phyloP scores from a whole-genome alignment of 2,797 vertebrate species.

The Ciconia nigra region DNA sequence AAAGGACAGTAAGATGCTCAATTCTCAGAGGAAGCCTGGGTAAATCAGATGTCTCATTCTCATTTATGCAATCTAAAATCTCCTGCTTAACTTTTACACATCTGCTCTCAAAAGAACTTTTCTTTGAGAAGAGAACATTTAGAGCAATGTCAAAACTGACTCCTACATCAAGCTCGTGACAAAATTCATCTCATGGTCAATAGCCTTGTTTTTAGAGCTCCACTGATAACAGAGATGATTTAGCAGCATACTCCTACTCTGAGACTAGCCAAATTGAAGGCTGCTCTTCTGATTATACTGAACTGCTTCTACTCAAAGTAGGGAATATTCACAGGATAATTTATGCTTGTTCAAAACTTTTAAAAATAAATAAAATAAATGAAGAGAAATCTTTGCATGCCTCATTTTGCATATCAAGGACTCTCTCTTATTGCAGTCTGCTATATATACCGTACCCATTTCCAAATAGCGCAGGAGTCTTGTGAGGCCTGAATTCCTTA shows the following conservation, averaged over 20 bases:
- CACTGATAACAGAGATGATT: constrained; percentile 57
- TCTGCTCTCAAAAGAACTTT: constrained; percentile 52
- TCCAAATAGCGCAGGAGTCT: not conserved
- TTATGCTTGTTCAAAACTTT: constrained; percentile 21
- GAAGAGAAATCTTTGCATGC: constrained; percentile 2
- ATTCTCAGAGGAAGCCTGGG: constrained; percentile 4
- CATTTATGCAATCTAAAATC: constrained; percentile 47
- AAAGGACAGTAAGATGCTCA: constrained; percentile 15
- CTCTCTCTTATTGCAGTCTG: not conserved
- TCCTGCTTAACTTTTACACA: constrained; percentile 34
- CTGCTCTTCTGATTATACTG: not conserved
- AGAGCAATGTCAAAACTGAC: constrained; percentile 63
- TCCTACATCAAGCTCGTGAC: constrained; percentile 61
- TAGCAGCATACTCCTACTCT: constrained; percentile 31
- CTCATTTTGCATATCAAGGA: constrained; percentile 35
- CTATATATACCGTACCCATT: not conserved
- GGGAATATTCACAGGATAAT: not conserved
- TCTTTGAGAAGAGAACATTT: constrained; percentile 46
- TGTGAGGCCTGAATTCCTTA: not conserved
- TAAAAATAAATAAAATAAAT: constrained; percentile 42
- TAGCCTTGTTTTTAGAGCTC: constrained; percentile 67
- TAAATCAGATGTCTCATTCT: constrained; percentile 49
- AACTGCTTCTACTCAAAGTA: not conserved
- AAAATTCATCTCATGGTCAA: constrained; percentile 67
- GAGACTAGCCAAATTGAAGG: constrained; percentile 57